These are phyloP conservation scores for Rhodinocichla rosea DNA, from an alignment of 2,113 vertebrate genomes.

Conservation along the genomic window DNA sequence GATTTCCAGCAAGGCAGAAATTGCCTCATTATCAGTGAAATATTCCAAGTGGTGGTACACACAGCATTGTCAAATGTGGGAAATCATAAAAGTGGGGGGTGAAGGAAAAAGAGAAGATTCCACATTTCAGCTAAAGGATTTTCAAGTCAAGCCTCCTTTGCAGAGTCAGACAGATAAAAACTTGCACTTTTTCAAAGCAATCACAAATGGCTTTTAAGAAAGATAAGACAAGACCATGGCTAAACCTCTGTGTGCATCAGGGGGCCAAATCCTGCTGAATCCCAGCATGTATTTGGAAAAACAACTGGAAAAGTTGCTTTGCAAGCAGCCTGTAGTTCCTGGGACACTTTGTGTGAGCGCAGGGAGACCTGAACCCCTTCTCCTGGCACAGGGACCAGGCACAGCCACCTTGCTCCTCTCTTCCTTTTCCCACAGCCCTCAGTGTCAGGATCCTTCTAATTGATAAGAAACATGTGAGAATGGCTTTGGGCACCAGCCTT, in stretches of 20 bases:
- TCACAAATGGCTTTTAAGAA: not conserved
- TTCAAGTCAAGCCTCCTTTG: not conserved
- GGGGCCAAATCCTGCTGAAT: not conserved
- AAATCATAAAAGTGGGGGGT: not conserved
- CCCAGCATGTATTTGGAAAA: not conserved
- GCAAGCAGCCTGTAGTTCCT: not conserved
- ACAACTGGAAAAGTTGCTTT: not conserved
- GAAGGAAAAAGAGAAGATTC: not conserved
- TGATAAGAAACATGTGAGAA: not conserved
- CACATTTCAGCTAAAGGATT: not conserved
- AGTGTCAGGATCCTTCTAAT: rapidly evolving
- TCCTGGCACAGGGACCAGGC: not conserved
- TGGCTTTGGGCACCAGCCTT: not conserved
- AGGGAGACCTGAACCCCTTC: not conserved
- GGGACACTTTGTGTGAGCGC: not conserved
- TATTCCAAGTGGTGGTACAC: not conserved
- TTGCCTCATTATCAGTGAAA: not conserved
- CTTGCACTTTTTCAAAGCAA: not conserved
- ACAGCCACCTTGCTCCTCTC: not conserved
- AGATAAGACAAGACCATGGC: not conserved
- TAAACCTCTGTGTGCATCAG: not conserved
- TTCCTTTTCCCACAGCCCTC: not conserved
- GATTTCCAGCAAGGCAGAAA: not conserved
- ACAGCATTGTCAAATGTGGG: not conserved
- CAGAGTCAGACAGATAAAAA: not conserved